These are phyloP conservation scores for Brachyrhaphis roseni DNA, from an alignment of 2,797 vertebrate species.

Conservation along the genomic window DNA sequence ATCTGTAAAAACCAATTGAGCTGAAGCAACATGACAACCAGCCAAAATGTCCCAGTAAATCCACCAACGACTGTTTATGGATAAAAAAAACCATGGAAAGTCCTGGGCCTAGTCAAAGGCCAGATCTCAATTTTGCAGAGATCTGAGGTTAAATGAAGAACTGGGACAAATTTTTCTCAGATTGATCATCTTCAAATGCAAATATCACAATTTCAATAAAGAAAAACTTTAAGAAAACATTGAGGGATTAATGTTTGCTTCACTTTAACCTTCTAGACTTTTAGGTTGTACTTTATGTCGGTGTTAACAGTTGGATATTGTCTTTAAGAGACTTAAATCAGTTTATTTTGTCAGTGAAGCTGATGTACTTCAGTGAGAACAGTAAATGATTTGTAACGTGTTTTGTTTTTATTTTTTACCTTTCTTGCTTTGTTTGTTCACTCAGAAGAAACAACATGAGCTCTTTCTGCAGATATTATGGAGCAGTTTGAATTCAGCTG, in stretches of 20 bases:
- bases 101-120: neutral
- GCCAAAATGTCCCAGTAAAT: neutral
- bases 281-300: neutral
- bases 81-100: neutral
- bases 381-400: neutral
- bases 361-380: neutral
- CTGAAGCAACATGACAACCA: neutral
- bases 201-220: neutral
- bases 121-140: neutral
- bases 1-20: neutral
- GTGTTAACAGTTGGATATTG: neutral
- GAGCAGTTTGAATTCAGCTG: conserved; percentile 5
- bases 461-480: conserved; percentile 6
- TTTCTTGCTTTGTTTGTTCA: neutral
- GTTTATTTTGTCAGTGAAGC: neutral
- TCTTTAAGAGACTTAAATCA: neutral
- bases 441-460: neutral
- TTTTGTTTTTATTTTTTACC: neutral
- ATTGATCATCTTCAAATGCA: neutral
- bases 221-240: neutral
- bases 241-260: neutral
- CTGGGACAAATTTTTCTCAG: neutral
- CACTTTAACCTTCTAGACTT: neutral
- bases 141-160: neutral
- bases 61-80: neutral